phyloP scores from a whole-genome alignment of 2,888 invertebrate genomes.

The Noctua fimbriata region DNA sequence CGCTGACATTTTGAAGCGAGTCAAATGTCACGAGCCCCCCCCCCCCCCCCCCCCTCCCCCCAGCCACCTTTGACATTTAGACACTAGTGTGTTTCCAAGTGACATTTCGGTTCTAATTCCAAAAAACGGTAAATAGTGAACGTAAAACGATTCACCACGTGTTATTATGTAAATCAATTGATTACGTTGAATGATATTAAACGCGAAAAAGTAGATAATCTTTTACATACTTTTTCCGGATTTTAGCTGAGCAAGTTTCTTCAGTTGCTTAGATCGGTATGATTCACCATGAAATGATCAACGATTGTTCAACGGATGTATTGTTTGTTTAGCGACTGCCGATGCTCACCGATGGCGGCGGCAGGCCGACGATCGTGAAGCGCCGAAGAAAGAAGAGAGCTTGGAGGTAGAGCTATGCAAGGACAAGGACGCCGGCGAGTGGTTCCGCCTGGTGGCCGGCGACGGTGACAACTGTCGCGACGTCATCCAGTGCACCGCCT shows the following conservation, averaged over 20 bases:
- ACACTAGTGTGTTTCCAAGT: conserved; percentile 74
- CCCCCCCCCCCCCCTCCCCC: conserved; percentile 76
- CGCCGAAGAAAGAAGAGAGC: conserved; percentile 95
- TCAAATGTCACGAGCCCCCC: conserved; percentile 89
- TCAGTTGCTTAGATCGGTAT: not conserved
- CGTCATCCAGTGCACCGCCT: conserved; percentile 98
- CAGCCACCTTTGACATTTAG: conserved; percentile 85
- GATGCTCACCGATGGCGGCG: conserved; percentile 91
- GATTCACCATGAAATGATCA: not conserved
- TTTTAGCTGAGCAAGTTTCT: not conserved
- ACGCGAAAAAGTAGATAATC: conserved; percentile 7
- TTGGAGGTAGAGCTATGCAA: conserved; percentile 97
- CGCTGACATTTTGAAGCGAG: conserved; percentile 88
- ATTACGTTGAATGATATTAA: conserved; percentile 34
- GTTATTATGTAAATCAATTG: conserved; percentile 35
- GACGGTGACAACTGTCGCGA: conserved; percentile 98
- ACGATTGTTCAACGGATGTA: conserved; percentile 39
- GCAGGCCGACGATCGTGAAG: conserved; percentile 91
- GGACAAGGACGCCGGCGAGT: conserved; percentile 98
- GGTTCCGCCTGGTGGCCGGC: conserved; percentile 97
- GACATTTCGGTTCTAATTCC: conserved; percentile 82
- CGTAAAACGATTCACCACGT: conserved; percentile 55
- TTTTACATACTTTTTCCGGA: conserved; percentile 30
- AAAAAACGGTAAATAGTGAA: conserved; percentile 70
- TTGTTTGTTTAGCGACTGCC: conserved; percentile 82